Base-by-base conservation (phyloP, 2,797 vertebrate genomes). In the Setipinna tenuifilis region DNA sequence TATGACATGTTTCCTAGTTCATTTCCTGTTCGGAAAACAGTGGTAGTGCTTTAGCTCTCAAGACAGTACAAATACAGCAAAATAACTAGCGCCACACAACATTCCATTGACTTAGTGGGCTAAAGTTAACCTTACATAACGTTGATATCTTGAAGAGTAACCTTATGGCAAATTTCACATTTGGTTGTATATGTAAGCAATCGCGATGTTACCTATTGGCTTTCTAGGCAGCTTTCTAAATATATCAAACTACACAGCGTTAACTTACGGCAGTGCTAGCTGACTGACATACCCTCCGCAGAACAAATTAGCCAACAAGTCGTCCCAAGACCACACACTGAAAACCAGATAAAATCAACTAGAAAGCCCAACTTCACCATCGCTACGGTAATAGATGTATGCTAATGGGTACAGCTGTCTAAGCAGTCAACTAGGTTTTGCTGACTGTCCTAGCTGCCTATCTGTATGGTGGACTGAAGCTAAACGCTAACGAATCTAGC, bases 371-470 rank as follows among this genome's bases (percentile, higher is more conserved):
- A 35, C 41, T 17, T 41, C 0, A 44, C 17, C 41, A 75, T 6
- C 28, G 16, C 6, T 41, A 78, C 6, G 35, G 68, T 19, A 78
- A 78, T 21, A 19, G 6, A 71, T 41, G 6, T 41, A 78, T 19
- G 25, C 68, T 78, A 78, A 78, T 78, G 1, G 31, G 71, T 78
- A 78, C 17, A 16, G 14, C 65, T 14, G 65, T 0, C 28, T 31
- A 19, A 41, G 17, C 35, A 78, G 35, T 44, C 71, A 78, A 78
- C 71, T 78, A 25, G 17, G 58, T 71, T 71, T 71, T 71, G 28
- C 65, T 71, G 65, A 50, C 65, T 50, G 23, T 71, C 31, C 80
- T 87, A 78, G 87, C 88, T 86, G 83, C 83, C 83, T 71, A 21
- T 21, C 19, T 21, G 31, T 78, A 44, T 21, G 71, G 35, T 44